Percentiles rank a stretch among this genome's conserved stretches.
These are phyloP conservation scores for Fregata magnificens DNA, from an alignment of 2,113 vertebrate genomes.

Conservation along the genomic window DNA sequence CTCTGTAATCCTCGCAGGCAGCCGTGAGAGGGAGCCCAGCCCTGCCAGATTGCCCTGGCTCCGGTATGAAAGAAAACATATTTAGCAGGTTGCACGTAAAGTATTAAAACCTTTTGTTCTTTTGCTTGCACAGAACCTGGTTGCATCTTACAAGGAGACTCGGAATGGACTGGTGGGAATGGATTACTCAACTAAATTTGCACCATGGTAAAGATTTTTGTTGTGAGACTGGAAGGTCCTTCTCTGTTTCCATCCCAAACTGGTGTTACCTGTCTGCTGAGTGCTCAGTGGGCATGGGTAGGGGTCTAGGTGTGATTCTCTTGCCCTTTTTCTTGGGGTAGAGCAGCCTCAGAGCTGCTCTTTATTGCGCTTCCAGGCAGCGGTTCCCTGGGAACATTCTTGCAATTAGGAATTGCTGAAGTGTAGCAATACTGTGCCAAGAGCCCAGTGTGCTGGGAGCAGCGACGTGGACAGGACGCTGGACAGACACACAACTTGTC, in stretches of 20 bases:
- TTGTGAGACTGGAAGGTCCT: neutral
- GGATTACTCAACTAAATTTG: constrained; percentile 84
- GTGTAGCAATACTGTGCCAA: neutral
- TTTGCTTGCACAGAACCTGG: constrained; percentile 67
- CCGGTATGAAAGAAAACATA: neutral
- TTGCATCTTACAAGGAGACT: constrained; percentile 81
- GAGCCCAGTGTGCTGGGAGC: neutral
- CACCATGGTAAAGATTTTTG: constrained; percentile 74
- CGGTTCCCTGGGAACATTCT: neutral
- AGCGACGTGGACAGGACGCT: neutral
- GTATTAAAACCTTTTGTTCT: neutral
- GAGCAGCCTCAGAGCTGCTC: neutral
- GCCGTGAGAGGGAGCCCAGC: neutral
- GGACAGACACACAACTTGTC: neutral
- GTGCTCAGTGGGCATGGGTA: neutral
- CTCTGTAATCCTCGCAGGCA: neutral
- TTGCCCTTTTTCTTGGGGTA: neutral
- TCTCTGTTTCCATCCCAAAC: neutral
- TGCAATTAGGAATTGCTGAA: neutral
- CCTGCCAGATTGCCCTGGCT: neutral
- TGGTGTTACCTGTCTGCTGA: neutral
- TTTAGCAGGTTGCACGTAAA: neutral
- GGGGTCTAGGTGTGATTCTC: neutral
- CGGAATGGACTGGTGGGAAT: constrained; percentile 79
- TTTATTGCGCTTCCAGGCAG: neutral